A percentile compares a stretch with the other conserved stretches of the same genome.
Conservation (phyloP, 2,797 vertebrate species). For the Hypotaenidia philippensis region DNA sequence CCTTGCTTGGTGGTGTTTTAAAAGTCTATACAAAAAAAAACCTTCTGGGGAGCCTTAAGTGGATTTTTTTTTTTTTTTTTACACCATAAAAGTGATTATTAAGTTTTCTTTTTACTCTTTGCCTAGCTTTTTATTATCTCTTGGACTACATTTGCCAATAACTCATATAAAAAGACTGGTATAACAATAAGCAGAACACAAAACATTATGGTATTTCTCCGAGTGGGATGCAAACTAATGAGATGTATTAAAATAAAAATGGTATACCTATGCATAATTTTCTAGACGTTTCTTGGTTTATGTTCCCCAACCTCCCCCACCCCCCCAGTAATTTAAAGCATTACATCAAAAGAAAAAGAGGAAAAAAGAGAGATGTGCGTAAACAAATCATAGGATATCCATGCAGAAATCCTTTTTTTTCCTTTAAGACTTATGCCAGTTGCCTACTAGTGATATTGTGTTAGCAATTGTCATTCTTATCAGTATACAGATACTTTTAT, state of each 20-base stretch:
- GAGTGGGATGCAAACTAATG: slow-evolving; percentile 79
- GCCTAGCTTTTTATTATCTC: slow-evolving; percentile 82
- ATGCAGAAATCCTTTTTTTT: slow-evolving; percentile 60
- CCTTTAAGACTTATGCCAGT: slow-evolving; percentile 73
- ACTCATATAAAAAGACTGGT: slow-evolving; percentile 79
- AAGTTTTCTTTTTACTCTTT: slow-evolving; percentile 83
- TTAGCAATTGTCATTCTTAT: slow-evolving; percentile 73
- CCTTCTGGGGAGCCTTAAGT: slow-evolving; percentile 86
- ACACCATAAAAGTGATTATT: slow-evolving; percentile 85
- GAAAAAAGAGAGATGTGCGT: slow-evolving; percentile 69
- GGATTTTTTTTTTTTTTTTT: slow-evolving; percentile 75
- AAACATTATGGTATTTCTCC: slow-evolving; percentile 75
- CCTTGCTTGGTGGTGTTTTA: slow-evolving; percentile 77
- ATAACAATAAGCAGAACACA: slow-evolving; percentile 72
- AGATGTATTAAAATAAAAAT: slow-evolving; percentile 85
- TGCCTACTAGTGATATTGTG: slow-evolving; percentile 77
- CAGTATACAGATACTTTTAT: slow-evolving; percentile 71
- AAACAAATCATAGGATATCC: slow-evolving; percentile 77
- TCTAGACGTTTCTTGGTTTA: slow-evolving; percentile 78
- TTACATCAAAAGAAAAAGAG: slow-evolving; percentile 16
- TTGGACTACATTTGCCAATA: slow-evolving; percentile 80
- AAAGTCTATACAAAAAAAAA: slow-evolving; percentile 78
- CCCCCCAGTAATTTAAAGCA: slow-evolving; percentile 78
- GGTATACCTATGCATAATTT: slow-evolving; percentile 81
- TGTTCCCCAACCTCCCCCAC: slow-evolving; percentile 56